A percentile compares a stretch with the other conserved stretches of the same genome.
Evolutionary conservation across 2,797 vertebrate species (phyloP).

Genomic region (Sebastes trivittatus): DNA sequence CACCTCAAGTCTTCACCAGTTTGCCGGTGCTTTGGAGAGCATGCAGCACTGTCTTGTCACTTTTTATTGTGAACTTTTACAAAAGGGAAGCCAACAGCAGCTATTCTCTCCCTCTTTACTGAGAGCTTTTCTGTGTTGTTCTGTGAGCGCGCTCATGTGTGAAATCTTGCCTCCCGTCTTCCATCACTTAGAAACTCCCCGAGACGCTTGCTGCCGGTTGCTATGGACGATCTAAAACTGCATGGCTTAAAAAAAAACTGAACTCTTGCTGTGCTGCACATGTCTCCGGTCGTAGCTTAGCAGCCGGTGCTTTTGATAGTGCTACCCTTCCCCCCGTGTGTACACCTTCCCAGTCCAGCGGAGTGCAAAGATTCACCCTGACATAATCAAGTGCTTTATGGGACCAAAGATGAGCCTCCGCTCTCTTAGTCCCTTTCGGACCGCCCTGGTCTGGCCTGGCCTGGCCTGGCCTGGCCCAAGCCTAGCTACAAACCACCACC

Average conservation of each 20-base stretch:
- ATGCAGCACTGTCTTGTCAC: constrained; percentile 57
- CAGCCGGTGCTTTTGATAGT: constrained; percentile 66
- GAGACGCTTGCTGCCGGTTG: constrained; percentile 65
- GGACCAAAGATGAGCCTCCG: constrained; percentile 77
- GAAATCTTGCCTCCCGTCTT: constrained; percentile 51
- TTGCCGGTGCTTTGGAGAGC: constrained; percentile 64
- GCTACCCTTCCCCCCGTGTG: constrained; percentile 12
- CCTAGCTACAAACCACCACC: constrained; percentile 62
- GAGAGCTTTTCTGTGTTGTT: constrained; percentile 49
- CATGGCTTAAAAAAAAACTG: constrained; percentile 63
- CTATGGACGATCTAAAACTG: constrained; percentile 76
- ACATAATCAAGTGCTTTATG: constrained; percentile 79
- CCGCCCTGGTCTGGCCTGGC: not conserved
- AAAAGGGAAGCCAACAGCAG: constrained; percentile 62
- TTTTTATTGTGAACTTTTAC: constrained; percentile 57
- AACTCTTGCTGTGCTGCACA: constrained; percentile 63
- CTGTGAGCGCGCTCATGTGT: constrained; percentile 26
- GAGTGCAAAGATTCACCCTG: constrained; percentile 60
- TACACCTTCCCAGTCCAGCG: constrained; percentile 27
- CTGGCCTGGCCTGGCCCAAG: constrained; percentile 16
- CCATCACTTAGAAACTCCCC: constrained; percentile 29
- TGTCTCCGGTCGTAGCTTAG: constrained; percentile 73
- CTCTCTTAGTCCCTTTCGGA: constrained; percentile 38
- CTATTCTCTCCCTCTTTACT: constrained; percentile 42
- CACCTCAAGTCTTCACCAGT: constrained; percentile 52